Evolutionary conservation across 2,888 invertebrate genomes (phyloP).

Genomic region (Arge pagana): DNA sequence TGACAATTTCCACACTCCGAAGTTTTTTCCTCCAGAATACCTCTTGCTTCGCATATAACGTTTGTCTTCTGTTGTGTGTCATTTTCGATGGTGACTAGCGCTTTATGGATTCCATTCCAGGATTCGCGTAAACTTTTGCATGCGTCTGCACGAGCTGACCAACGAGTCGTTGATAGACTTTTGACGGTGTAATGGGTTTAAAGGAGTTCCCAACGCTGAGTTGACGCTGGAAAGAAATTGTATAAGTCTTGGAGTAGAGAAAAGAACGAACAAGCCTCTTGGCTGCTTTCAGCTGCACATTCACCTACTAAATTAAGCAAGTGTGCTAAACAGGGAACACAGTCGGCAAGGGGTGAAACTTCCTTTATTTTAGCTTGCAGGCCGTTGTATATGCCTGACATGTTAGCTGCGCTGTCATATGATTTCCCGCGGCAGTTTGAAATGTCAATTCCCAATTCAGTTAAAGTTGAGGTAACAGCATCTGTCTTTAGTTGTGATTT

Average conservation of each 20-base stretch:
- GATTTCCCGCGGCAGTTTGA: slow-evolving; percentile 33
- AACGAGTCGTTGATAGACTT: slow-evolving; percentile 24
- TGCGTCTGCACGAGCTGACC: slow-evolving; percentile 28
- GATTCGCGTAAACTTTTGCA: slow-evolving; percentile 26
- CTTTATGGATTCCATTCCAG: slow-evolving; percentile 21
- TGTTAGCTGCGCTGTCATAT: slow-evolving; percentile 45
- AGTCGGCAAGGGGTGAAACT: slow-evolving; percentile 5
- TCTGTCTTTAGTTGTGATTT: slow-evolving; percentile 25
- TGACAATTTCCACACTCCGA: slow-evolving; percentile 23
- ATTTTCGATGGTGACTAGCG: slow-evolving; percentile 21
- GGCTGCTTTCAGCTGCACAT: slow-evolving; percentile 21
- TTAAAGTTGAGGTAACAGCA: not conserved
- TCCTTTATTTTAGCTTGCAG: slow-evolving; percentile 27
- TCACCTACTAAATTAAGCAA: slow-evolving; percentile 23
- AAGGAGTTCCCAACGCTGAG: slow-evolving; percentile 14
- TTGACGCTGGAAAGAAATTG: slow-evolving; percentile 9
- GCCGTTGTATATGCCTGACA: slow-evolving; percentile 38
- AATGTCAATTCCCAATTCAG: slow-evolving; percentile 30
- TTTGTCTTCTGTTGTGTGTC: slow-evolving; percentile 23
- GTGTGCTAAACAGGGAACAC: slow-evolving; percentile 23
- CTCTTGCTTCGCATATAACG: slow-evolving; percentile 21
- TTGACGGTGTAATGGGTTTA: not conserved
- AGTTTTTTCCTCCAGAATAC: slow-evolving; percentile 24
- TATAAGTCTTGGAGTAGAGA: slow-evolving; percentile 24
- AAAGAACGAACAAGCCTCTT: slow-evolving; percentile 25